Evolutionary conservation across 2,113 vertebrate species (phyloP), one percentile per base, ranked within the genome.

Genomic region (Probosciger aterrimus): DNA sequence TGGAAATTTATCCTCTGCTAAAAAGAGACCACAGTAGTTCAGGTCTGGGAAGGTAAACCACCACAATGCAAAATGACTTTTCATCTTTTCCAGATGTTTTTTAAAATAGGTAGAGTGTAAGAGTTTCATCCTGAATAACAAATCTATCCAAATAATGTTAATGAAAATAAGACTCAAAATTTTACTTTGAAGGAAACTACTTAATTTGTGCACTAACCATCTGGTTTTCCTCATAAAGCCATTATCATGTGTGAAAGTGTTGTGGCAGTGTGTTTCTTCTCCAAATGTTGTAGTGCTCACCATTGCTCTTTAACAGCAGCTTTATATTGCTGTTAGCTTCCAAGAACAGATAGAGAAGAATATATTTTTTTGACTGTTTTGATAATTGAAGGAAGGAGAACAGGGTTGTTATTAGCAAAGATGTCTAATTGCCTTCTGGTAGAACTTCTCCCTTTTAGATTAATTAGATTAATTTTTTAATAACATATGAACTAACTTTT

Each of bases 81-180:
- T 92, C 79, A 90, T 95, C 85, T 95, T 96, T 79, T 25, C 47
- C 60, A 83, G 18, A 15, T 68, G 33, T 83, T 68, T 91, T 92
- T 86, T 50, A 18, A 59, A 78, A 67, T 9, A 70, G 46, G 37
- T 47, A n/a, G 71, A 43, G 9, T 31, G 5, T 70, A 24, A 85
- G 18, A 39, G 82, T 94, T 95, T 95, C 63, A 81, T 88, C 53
- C 50, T 84, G 74, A 76, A 55, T 62, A 90, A 69, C 44, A 85
- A 70, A 53, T 62, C 67, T 80, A 30, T 76, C 63, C 68, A 91
- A 85, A 70, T 73, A 82, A 55, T 17, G n/a, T 47, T 74, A 30
- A 90, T 82, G 90, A 81, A 92, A 94, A 80, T 82, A 76, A 74
- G 53, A 62, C 50, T 84, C 86, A 31, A 81, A 8, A 59, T 86